These are phyloP conservation scores for Mastomys natalensis DNA, from an alignment of 2,113 vertebrate genomes.

Conservation along the genomic window DNA sequence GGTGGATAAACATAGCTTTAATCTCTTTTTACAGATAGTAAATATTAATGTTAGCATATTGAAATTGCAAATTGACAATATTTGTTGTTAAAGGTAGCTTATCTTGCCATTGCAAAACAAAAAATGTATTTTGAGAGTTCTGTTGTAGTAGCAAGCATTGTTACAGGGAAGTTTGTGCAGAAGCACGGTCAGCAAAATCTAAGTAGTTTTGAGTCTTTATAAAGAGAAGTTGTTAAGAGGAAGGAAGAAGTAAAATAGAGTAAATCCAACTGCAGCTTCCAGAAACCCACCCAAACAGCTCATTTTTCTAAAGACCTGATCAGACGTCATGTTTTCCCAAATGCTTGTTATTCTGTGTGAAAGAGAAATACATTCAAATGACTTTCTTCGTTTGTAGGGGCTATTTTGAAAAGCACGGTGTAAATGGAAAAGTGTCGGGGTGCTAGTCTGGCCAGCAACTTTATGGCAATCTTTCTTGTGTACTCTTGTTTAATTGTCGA, in stretches of 20 bases:
- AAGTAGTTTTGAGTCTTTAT: constrained; percentile 42
- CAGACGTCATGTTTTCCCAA: constrained; percentile 27
- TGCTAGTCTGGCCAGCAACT: constrained; percentile 32
- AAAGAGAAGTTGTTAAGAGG: constrained; percentile 22
- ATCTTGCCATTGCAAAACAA: not conserved
- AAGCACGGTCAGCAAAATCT: not conserved
- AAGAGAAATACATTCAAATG: constrained; percentile 51
- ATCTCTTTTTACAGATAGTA: not conserved
- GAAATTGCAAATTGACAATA: not conserved
- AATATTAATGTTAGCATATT: constrained; percentile 22
- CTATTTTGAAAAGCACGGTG: constrained; percentile 46
- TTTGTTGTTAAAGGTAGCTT: constrained; percentile 30
- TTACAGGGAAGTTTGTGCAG: constrained; percentile 55
- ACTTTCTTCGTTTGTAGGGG: constrained; percentile 50
- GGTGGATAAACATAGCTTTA: constrained; percentile 68
- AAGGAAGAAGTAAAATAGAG: not conserved
- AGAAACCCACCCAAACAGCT: constrained; percentile 10
- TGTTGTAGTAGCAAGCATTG: not conserved
- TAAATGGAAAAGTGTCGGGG: not conserved
- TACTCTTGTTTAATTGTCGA: not conserved
- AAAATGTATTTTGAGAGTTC: not conserved
- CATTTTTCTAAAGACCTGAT: constrained; percentile 57
- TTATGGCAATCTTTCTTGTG: not conserved
- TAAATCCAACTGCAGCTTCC: constrained; percentile 35
- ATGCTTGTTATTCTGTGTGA: constrained; percentile 23